Percentiles rank a stretch among this genome's conserved stretches.
phyloP scores from a whole-genome alignment of 2,797 vertebrate genomes.

The Falco biarmicus region DNA sequence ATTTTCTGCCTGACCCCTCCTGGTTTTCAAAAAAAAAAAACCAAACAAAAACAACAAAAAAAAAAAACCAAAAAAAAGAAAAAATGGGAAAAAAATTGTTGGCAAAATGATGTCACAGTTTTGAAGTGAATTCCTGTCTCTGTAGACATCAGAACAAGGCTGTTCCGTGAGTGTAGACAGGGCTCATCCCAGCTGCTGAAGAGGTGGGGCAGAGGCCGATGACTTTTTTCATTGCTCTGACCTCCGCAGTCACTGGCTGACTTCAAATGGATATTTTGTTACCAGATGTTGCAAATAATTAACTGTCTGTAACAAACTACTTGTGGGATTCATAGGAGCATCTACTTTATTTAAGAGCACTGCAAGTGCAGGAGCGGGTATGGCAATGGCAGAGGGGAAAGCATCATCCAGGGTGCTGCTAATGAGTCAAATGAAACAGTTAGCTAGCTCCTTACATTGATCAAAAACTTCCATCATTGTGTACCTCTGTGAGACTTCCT shows the following conservation, averaged over 20 bases:
- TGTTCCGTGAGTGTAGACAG: neutral
- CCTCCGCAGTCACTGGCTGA: neutral
- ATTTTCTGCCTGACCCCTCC: neutral
- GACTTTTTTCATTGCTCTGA: neutral
- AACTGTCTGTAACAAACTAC: neutral
- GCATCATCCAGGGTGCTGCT: neutral
- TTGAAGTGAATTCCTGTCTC: neutral
- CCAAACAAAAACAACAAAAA: fast-evolving
- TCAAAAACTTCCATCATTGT: neutral
- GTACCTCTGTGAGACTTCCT: neutral
- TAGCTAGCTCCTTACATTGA: fast-evolving
- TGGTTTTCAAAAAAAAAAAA: neutral
- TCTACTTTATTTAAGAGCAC: neutral
- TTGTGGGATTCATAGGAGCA: neutral
- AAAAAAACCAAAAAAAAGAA: neutral
- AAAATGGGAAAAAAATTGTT: fast-evolving
- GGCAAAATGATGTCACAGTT: neutral
- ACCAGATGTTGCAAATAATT: neutral
- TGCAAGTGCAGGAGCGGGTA: neutral
- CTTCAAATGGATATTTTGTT: neutral
- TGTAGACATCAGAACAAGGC: neutral
- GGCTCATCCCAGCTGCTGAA: neutral
- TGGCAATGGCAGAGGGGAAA: neutral
- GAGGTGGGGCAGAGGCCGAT: neutral
- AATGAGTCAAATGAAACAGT: neutral